Evolutionary conservation across 2,113 vertebrate genomes (phyloP).

Genomic region (Nansenia antarctica): DNA sequence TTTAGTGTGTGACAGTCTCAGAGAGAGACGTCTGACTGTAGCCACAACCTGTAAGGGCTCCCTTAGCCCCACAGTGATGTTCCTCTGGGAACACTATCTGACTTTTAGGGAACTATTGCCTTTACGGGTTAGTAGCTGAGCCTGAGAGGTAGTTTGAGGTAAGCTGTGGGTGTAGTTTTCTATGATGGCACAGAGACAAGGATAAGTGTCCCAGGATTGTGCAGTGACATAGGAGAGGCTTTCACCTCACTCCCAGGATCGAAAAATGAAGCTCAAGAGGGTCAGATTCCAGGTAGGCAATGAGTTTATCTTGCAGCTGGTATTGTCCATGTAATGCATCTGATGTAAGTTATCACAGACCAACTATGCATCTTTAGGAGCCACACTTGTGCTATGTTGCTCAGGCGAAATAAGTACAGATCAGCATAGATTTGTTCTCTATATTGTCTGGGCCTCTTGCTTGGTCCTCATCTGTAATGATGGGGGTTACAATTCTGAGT

Average conservation of each 20-base stretch:
- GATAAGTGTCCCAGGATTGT: not conserved
- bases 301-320: not conserved
- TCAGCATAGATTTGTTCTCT: no score
- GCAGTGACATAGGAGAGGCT: not conserved
- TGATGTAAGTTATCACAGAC: not conserved
- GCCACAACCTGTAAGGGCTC: not conserved
- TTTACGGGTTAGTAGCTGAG: not conserved
- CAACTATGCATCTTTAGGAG: not conserved
- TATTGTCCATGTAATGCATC: not conserved
- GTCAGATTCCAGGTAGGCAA: conserved; percentile 37
- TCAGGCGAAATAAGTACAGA: no score
- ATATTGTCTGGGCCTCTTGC: not conserved
- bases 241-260: not conserved
- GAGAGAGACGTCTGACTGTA: not conserved
- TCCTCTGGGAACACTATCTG: not conserved
- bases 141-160: not conserved
- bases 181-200: not conserved
- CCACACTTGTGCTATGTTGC: no score
- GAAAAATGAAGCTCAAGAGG: conserved; percentile 27
- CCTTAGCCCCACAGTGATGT: not conserved
- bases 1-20: not conserved
- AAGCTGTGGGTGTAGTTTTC: not conserved
- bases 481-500: not conserved
- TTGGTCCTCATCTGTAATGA: not conserved
- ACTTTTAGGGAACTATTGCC: not conserved